Evolutionary conservation across 2,113 vertebrate species (phyloP).

Genomic region (Pluvialis apricaria): DNA sequence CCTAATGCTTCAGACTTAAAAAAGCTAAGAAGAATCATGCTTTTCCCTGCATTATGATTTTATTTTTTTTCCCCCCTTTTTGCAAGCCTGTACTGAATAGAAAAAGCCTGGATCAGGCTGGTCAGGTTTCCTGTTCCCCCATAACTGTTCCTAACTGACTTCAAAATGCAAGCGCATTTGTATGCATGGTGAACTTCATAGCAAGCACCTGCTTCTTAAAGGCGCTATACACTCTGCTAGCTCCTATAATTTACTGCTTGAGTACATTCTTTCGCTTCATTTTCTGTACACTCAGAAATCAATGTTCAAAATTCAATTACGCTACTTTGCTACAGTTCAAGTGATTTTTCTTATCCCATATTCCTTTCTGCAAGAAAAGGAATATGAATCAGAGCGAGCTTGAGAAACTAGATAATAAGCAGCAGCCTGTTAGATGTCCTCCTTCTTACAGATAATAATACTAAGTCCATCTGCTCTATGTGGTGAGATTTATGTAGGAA

Average conservation of each 20-base stretch:
- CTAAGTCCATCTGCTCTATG: background rate
- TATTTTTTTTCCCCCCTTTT: background rate
- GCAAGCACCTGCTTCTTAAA: conserved; percentile 5
- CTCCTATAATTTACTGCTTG: background rate
- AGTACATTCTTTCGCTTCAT: background rate
- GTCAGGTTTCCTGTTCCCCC: background rate
- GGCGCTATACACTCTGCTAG: background rate
- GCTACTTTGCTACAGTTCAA: background rate
- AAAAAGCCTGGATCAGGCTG: background rate
- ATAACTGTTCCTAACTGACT: background rate
- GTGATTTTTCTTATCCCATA: background rate
- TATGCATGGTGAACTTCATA: background rate
- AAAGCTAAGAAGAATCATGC: background rate
- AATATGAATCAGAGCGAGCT: background rate
- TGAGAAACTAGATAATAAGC: background rate
- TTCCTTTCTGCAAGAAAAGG: background rate
- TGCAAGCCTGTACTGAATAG: background rate
- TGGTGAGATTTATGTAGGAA: background rate
- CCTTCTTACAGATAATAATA: background rate
- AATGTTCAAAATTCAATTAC: conserved; percentile 6
- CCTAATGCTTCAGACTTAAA: background rate
- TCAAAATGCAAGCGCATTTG: background rate
- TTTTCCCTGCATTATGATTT: background rate
- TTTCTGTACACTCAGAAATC: background rate
- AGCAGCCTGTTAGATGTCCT: background rate